Percentiles rank a stretch among this genome's conserved stretches.
Conservation (phyloP, 2,113 vertebrate species). For the Pogonocichla stellata region DNA sequence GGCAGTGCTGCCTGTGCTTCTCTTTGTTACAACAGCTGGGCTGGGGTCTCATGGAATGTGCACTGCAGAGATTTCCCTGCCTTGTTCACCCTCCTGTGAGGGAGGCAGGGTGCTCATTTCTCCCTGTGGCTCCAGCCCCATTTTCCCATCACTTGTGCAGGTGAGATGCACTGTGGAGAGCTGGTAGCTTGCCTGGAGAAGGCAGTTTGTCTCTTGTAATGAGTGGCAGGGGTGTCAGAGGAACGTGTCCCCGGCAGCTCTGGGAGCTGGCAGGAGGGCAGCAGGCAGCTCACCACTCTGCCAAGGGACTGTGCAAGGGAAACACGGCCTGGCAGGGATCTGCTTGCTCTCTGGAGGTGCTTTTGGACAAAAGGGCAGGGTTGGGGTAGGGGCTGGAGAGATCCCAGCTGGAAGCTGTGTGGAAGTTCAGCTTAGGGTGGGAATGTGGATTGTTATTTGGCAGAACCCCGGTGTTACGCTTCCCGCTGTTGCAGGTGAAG, state of each 20-base stretch:
- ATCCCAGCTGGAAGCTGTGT: neutral
- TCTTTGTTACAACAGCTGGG: neutral
- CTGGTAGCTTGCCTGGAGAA: neutral
- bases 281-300: neutral
- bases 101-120: fast-evolving
- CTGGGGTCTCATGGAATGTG: fast-evolving
- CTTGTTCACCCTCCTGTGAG: neutral
- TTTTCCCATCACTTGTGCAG: neutral
- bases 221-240: neutral
- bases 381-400: neutral
- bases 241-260: fast-evolving
- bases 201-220: neutral
- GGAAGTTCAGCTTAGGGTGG: neutral
- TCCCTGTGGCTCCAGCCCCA: neutral
- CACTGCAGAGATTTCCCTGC: neutral
- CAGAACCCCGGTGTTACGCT: neutral
- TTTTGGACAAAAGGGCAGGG: neutral
- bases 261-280: fast-evolving
- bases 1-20: neutral
- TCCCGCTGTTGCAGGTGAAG: neutral
- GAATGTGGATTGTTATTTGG: neutral
- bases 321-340: neutral
- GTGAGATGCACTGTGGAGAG: neutral
- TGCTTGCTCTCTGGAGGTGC: neutral
- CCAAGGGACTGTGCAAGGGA: neutral